A percentile compares a stretch with the other conserved stretches of the same genome.
Evolutionary conservation across 92 coral and sea anemone species (phyloP).

Genomic region (Porites divaricata): DNA sequence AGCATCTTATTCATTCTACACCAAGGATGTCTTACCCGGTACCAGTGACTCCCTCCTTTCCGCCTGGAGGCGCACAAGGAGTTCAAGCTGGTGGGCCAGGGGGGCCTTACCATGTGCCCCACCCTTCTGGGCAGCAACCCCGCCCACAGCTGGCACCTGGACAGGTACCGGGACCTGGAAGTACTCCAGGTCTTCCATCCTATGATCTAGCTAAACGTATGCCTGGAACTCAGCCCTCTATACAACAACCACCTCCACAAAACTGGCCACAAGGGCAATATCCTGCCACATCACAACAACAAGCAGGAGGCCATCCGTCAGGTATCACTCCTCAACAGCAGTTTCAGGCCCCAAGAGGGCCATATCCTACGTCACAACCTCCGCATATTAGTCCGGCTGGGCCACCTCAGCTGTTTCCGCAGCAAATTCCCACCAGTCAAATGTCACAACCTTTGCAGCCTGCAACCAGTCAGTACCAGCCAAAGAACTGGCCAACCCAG

Average conservation of each 20-base stretch:
- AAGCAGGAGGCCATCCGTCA: constrained; percentile 14
- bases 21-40: constrained; percentile 79
- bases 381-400: constrained; percentile 30
- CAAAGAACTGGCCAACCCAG: constrained; percentile 37
- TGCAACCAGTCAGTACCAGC: constrained; percentile 44
- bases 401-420: constrained; percentile 22
- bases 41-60: constrained; percentile 45
- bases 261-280: constrained; percentile 27
- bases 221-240: constrained; percentile 14
- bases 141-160: constrained; percentile 15
- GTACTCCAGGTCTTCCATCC: constrained; percentile 45
- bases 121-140: constrained; percentile 42
- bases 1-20: constrained; percentile 58
- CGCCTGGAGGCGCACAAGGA: constrained; percentile 33
- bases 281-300: constrained; percentile 19
- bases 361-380: constrained; percentile 49
- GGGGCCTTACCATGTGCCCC: constrained; percentile 30
- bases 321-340: constrained; percentile 36
- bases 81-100: constrained; percentile 34
- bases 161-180: constrained; percentile 4
- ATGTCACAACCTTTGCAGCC: constrained; percentile 39
- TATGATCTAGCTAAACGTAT: constrained; percentile 40
- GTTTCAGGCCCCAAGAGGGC: constrained; percentile 43
- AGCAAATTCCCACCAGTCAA: constrained; percentile 19
- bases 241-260: constrained; percentile 26